phyloP scores from a whole-genome alignment of 2,113 vertebrate genomes.

The Protomyctophum bolini region DNA sequence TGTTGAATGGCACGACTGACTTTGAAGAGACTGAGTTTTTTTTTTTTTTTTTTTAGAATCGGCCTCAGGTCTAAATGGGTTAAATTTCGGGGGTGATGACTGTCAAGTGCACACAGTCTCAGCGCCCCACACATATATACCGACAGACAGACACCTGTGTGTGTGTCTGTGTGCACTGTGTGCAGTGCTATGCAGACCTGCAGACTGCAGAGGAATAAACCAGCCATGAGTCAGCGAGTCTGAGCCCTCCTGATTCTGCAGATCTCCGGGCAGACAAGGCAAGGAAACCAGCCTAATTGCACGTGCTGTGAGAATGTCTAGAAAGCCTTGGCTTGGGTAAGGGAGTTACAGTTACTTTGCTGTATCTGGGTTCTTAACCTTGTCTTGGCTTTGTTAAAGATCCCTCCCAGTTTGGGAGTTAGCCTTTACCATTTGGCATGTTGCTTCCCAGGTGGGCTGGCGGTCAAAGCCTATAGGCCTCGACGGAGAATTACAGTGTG shows the following conservation, averaged over 20 bases:
- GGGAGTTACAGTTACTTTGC: too few relatives aligned
- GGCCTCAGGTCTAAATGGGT: too few relatives aligned
- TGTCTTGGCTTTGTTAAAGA: not conserved
- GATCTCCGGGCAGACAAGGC: slow-evolving; percentile 7
- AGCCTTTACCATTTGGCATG: too few relatives aligned
- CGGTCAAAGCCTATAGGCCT: too few relatives aligned
- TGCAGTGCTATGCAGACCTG: not conserved
- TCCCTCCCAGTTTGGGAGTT: too few relatives aligned
- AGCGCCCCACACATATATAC: not conserved
- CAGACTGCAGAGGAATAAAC: not conserved
- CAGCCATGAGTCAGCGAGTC: not conserved
- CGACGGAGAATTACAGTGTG: too few relatives aligned
- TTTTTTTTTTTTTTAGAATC: too few relatives aligned
- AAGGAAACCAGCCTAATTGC: slow-evolving; percentile 21
- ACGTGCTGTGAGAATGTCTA: slow-evolving; percentile 21
- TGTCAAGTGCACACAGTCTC: not conserved
- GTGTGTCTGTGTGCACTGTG: not conserved
- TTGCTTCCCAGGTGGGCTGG: too few relatives aligned
- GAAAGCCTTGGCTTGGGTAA: not conserved
- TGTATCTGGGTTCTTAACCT: not conserved
- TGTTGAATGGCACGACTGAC: too few relatives aligned
- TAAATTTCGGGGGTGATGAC: not conserved
- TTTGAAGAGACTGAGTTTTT: too few relatives aligned
- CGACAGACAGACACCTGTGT: not conserved
- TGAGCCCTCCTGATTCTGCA: not conserved